Conservation (phyloP, 2,113 vertebrate genomes). For the Collichthys lucidus region DNA sequence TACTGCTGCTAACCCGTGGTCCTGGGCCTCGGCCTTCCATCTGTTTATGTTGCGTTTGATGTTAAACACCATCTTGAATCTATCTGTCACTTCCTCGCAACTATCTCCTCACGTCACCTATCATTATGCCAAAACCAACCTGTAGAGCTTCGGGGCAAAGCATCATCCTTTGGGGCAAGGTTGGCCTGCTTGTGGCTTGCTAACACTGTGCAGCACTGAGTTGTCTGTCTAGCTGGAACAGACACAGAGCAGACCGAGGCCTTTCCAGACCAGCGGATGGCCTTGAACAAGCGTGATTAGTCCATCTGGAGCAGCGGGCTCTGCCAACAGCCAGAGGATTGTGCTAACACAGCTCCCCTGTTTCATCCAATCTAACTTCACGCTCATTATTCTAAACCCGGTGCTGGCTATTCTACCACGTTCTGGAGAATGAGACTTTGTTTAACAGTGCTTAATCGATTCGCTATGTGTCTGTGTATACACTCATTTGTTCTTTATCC, state of each 20-base stretch:
- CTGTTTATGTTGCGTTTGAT: slow-evolving; percentile 69
- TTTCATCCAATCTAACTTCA: slow-evolving; percentile 72
- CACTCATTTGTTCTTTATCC: slow-evolving; percentile 65
- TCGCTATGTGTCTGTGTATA: slow-evolving; percentile 70
- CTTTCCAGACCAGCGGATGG: slow-evolving; percentile 69
- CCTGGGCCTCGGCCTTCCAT: slow-evolving; percentile 55
- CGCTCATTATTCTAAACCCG: slow-evolving; percentile 70
- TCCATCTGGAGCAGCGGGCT: slow-evolving; percentile 70
- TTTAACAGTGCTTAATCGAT: slow-evolving; percentile 72
- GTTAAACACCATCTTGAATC: slow-evolving; percentile 78
- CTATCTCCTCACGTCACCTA: slow-evolving; percentile 60
- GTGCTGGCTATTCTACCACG: slow-evolving; percentile 42
- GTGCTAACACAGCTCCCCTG: slow-evolving; percentile 67
- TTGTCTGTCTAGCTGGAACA: slow-evolving; percentile 56
- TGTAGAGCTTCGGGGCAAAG: slow-evolving; percentile 28
- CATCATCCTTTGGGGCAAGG: slow-evolving; percentile 33
- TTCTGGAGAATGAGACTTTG: slow-evolving; percentile 69
- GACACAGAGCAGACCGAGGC: slow-evolving; percentile 61
- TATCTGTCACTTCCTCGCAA: slow-evolving; percentile 73
- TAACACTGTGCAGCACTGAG: slow-evolving; percentile 54
- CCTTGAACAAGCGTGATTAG: slow-evolving; percentile 77
- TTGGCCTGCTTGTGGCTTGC: slow-evolving; percentile 22
- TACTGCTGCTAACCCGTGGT: slow-evolving; percentile 67
- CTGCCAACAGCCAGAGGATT: slow-evolving; percentile 75
- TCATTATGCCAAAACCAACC: slow-evolving; percentile 60